These are phyloP conservation scores for Triplophysa rosa DNA, from an alignment of 2,113 vertebrate genomes.

Conservation along the genomic window DNA sequence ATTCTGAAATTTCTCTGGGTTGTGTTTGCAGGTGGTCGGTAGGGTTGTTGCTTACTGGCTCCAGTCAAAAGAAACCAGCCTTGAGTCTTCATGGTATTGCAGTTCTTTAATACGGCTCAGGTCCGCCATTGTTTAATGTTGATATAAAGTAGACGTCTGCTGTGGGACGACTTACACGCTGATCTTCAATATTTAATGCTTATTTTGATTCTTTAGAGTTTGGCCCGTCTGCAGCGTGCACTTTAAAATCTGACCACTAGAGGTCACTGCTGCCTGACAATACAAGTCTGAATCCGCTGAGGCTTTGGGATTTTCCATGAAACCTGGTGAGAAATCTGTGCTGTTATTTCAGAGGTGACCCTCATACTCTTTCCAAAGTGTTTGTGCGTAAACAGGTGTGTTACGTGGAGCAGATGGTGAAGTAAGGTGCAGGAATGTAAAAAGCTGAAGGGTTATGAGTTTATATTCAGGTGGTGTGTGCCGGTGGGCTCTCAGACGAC, in stretches of 20 bases:
- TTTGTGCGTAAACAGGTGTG: conserved; percentile 18
- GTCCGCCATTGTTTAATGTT: too few species aligned
- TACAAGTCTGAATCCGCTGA: neutral
- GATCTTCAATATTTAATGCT: neutral
- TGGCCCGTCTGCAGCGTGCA: neutral
- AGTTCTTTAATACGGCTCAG: too few species aligned
- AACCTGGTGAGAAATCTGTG: neutral
- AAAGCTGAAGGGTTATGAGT: neutral
- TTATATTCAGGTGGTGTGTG: neutral
- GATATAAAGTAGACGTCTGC: too few species aligned
- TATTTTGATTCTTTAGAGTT: neutral
- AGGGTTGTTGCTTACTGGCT: too few species aligned
- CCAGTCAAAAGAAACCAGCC: too few species aligned
- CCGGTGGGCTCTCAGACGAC: neutral
- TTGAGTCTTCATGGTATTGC: too few species aligned
- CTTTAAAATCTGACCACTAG: conserved; percentile 41
- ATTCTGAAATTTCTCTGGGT: too few species aligned
- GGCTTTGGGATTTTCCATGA: neutral
- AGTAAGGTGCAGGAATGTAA: conserved; percentile 19
- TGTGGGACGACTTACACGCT: too few species aligned
- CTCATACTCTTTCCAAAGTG: conserved; percentile 4
- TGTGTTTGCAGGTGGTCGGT: too few species aligned
- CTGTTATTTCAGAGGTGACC: neutral
- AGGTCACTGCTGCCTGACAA: conserved; percentile 36
- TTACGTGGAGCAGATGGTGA: neutral